These are phyloP conservation scores for Vulpes lagopus DNA, from an alignment of 2,113 vertebrate genomes.

Conservation along the genomic window DNA sequence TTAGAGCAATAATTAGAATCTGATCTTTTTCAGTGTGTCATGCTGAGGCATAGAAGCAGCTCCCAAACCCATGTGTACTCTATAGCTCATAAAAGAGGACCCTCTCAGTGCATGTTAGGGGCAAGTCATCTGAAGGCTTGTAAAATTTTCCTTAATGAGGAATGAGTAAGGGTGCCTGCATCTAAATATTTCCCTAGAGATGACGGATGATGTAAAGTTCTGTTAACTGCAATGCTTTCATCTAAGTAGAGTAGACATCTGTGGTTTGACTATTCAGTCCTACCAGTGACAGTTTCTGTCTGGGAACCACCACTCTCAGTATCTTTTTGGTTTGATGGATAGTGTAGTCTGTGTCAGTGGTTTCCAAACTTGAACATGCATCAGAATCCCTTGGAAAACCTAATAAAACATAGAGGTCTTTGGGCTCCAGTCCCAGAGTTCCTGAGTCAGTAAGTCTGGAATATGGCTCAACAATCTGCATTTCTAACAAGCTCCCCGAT, in stretches of 20 bases:
- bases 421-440: background rate
- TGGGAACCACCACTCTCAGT: background rate
- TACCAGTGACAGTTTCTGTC: background rate
- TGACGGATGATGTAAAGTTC: background rate
- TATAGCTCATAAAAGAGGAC: background rate
- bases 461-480: background rate
- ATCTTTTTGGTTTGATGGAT: background rate
- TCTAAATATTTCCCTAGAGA: background rate
- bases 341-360: background rate
- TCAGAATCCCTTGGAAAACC: background rate
- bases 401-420: background rate
- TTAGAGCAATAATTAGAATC: background rate
- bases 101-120: background rate
- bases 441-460: background rate
- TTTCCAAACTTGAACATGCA: background rate
- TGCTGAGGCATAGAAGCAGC: background rate
- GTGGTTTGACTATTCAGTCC: background rate
- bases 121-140: background rate
- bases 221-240: background rate
- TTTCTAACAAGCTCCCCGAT: constrained; percentile 11
- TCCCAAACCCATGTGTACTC: background rate
- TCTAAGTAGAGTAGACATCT: background rate
- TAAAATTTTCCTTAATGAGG: background rate
- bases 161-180: background rate
- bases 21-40: background rate